Base-by-base conservation (phyloP, 2,797 vertebrate genomes). In the Helicolenus hilgendorfi region DNA sequence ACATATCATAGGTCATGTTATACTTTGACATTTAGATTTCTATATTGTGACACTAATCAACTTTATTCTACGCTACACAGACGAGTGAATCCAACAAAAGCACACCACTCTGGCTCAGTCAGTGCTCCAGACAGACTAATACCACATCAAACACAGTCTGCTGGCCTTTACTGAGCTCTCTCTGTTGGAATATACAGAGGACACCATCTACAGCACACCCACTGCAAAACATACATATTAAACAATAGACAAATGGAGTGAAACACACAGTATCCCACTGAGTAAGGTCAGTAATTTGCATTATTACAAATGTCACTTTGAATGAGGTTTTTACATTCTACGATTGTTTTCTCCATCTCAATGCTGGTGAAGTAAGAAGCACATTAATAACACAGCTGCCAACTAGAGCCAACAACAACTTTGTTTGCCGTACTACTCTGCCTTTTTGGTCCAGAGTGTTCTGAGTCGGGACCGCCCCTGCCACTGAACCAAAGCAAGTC, bases 121-220 rank as follows among this genome's bases (percentile, higher is more conserved):
- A 73, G 45, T 35, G 55, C 77, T 67, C 13, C 20, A 79, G 65
- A 82, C 79, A 60, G 62, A n/a, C 36, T 74, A 71, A 69, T 58
- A 65, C 56, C 82, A 82, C 65, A 76, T 82, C 74, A 82, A 62
- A 79, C 62, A 67, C 8, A 36, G 71, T 77, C 62, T 60, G 69
- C 60, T 72, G 65, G 81, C 41, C 77, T 83, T 80, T 24, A 45
- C 31, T 58, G 4, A 49, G 64, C 71, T 10, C 15, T n/a, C 49
- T 22, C 36, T 79, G 36, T 7, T 55, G 15, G 22, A 70, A 65
- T 56, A 58, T 6, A 79, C 62, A 71, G 24, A 77, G 26, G 55
- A 38, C 27, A 49, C 69, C 10, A n/a, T 67, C 35, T 9, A 29
- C 60, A 29, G 45, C n/a, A 33, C 79, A 49, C 27, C 29, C 76